phyloP scores from a whole-genome alignment of 2,797 vertebrate genomes.

The Numenius phaeopus region DNA sequence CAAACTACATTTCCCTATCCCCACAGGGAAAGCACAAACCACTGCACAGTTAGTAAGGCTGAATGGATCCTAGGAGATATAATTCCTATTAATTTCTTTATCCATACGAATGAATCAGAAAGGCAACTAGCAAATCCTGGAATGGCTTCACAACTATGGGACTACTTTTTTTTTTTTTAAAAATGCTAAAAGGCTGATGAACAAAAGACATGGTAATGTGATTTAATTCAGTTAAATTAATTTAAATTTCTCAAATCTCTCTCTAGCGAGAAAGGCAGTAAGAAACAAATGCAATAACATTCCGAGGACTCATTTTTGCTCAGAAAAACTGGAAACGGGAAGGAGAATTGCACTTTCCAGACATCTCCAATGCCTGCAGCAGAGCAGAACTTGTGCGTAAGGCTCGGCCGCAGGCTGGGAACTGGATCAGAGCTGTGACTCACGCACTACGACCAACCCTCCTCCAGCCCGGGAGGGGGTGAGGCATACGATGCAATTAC shows the following conservation, averaged over 20 bases:
- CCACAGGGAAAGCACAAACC: neutral
- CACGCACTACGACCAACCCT: neutral
- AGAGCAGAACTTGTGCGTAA: neutral
- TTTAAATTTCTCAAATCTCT: neutral
- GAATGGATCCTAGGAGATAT: neutral
- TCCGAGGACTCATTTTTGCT: neutral
- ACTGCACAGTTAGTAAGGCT: neutral
- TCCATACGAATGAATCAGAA: neutral
- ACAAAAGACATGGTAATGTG: neutral
- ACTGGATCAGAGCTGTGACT: constrained; percentile 10
- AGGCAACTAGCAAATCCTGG: neutral
- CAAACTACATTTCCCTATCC: neutral
- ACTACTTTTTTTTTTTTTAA: neutral
- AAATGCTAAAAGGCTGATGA: neutral
- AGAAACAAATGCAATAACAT: neutral
- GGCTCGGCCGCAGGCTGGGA: neutral
- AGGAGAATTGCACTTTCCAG: neutral
- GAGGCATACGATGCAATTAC: neutral
- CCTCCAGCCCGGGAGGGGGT: neutral
- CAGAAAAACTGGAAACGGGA: neutral
- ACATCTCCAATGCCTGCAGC: neutral
- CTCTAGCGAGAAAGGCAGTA: neutral
- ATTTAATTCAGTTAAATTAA: neutral
- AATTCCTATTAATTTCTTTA: constrained; percentile 14
- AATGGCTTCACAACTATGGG: neutral